Evolutionary conservation across 1,140 invertebrate species (phyloP), one percentile per base, ranked within the genome.

Genomic region (Phthorimaea operculella): DNA sequence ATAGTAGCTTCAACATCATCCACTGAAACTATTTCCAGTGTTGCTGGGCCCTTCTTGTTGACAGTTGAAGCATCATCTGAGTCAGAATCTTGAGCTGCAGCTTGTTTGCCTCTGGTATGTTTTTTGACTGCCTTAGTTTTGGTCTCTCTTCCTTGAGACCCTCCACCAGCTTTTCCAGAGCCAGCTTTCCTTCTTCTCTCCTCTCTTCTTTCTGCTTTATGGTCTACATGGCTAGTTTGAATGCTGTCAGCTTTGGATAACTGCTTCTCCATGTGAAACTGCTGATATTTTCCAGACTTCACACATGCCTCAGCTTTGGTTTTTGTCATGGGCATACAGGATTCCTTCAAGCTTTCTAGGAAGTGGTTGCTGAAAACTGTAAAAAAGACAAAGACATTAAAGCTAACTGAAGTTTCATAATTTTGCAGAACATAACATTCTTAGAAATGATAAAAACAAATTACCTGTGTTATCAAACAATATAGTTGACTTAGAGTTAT

Each of bases 81-180:
- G 65, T 92, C 90, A 36, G 87, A 87, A 55, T 90, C 88, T 70
- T 85, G 82, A 47, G 75, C 70, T 53, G 73, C 70, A 53, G 73
- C 75, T 52, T 86, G 86, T 65, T 80, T 73, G 49, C 74, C 78
- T 79, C 86, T 67, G 78, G 83, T 57, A 74, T 90, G 88, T 70
- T 94, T 94, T 70, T 99, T 99, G 0, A 93, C 93, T 6, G 96
- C 93, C 80, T 97, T 98, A 0, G 94, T 98, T 86, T 98, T 98
- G 0, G 96, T 97, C 87, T 99, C 97, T 54, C 97, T 87, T 0
- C 96, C 97, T 85, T 98, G 96, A 33, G 91, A 91, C 11, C 96
- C 96, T 34, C 96, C 96, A 28, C 96, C 95, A 47, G 88, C 89
- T 88, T 97, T 97, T 4, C 95, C 95, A 57, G 89, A 89, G 28